Evolutionary conservation across 2,113 vertebrate species (phyloP).

Genomic region (Nothobranchius kuhntae): DNA sequence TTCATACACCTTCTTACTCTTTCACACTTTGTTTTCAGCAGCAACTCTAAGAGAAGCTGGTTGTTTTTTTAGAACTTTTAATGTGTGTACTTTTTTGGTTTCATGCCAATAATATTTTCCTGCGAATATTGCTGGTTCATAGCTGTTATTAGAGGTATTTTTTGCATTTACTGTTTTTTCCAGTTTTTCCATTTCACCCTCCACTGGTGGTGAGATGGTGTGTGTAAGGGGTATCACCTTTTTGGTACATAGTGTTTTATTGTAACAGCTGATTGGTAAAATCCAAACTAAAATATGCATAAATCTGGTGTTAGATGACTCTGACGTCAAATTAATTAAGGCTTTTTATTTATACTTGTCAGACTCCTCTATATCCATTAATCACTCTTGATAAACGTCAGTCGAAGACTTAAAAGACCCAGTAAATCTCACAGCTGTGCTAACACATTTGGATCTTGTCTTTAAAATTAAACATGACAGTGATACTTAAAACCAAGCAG

Average conservation of each 20-base stretch:
- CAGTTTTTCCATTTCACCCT: too few relatives aligned
- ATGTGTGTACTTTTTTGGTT: neutral
- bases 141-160: neutral
- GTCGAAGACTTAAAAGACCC: neutral
- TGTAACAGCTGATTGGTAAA: too few relatives aligned
- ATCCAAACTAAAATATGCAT: too few relatives aligned
- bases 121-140: too few relatives aligned
- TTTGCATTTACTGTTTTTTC: neutral
- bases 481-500: neutral
- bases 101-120: neutral
- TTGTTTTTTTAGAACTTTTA: neutral
- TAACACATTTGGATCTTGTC: neutral
- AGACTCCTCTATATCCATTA: neutral
- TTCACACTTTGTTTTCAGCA: slow-evolving; percentile 4
- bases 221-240: too few relatives aligned
- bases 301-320: too few relatives aligned
- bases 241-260: too few relatives aligned
- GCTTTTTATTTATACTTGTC: too few relatives aligned
- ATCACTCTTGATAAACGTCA: neutral
- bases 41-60: neutral
- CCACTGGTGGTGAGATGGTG: too few relatives aligned
- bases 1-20: neutral
- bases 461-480: slow-evolving; percentile 1
- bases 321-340: too few relatives aligned
- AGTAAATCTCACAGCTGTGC: slow-evolving; percentile 6